Conservation (phyloP, 1,140 invertebrate genomes). For the Limonius californicus region DNA sequence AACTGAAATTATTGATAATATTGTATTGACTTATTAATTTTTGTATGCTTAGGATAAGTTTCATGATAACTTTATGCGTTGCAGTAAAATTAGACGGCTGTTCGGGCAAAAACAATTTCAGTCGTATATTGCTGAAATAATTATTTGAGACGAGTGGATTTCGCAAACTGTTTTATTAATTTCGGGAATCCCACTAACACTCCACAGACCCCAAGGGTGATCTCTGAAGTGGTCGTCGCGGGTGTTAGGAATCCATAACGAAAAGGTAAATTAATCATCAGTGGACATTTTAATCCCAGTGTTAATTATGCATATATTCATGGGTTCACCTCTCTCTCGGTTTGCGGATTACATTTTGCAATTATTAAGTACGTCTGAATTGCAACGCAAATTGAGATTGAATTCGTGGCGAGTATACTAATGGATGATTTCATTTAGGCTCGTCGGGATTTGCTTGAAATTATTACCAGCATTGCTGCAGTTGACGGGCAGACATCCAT, state of each 20-base stretch:
- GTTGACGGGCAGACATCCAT: neutral
- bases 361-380: conserved; percentile 16
- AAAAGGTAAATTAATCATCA: conserved; percentile 26
- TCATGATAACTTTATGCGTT: no score
- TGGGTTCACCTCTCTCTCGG: conserved; percentile 18
- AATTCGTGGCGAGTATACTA: conserved; percentile 6
- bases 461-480: neutral
- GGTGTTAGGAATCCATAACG: conserved; percentile 13
- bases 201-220: neutral
- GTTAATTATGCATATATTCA: conserved; percentile 26
- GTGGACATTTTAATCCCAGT: conserved; percentile 24
- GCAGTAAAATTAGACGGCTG: no score
- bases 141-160: no score
- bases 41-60: no score
- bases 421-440: neutral
- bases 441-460: neutral
- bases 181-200: no score
- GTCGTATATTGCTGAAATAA: no score
- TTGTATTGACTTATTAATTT: no score
- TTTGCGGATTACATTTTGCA: conserved; percentile 22
- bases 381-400: conserved; percentile 11
- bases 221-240: neutral
- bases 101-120: no score
- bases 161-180: no score
- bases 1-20: no score